Evolutionary conservation across 1,140 invertebrate genomes (phyloP).

Genomic region (Andricus grossulariae): DNA sequence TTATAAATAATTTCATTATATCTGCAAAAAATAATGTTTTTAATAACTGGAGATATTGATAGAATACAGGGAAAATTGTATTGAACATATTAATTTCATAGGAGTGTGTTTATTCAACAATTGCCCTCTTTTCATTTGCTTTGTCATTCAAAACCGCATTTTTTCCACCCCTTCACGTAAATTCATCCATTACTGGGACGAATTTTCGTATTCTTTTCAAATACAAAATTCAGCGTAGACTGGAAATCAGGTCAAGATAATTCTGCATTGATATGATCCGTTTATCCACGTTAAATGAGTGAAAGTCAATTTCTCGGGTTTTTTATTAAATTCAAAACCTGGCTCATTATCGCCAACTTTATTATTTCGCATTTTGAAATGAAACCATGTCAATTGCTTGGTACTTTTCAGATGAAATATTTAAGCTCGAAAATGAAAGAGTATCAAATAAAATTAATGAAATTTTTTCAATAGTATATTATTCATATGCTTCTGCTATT

Average conservation of each 20-base stretch:
- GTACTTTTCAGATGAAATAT: background rate
- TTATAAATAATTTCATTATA: no score
- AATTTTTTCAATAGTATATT: no score
- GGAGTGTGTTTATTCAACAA: no score
- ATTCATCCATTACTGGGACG: no score
- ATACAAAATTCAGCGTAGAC: background rate
- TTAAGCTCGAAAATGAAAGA: background rate
- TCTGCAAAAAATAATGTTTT: no score
- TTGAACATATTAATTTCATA: no score
- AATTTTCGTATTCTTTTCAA: background rate
- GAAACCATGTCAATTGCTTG: slow-evolving; percentile 1
- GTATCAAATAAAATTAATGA: background rate
- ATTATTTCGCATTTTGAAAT: slow-evolving; percentile 2
- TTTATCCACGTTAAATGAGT: background rate
- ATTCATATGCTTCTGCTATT: no score
- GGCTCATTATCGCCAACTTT: background rate
- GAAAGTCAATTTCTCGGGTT: background rate
- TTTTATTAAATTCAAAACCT: slow-evolving; percentile 4
- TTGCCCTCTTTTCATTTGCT: no score
- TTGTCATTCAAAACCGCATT: no score
- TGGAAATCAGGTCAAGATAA: background rate
- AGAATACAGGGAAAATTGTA: no score
- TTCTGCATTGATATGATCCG: background rate
- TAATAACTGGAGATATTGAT: no score
- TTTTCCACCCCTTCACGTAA: no score